phyloP scores from a whole-genome alignment of 2,797 vertebrate species.

The Macropus fuliginosus region DNA sequence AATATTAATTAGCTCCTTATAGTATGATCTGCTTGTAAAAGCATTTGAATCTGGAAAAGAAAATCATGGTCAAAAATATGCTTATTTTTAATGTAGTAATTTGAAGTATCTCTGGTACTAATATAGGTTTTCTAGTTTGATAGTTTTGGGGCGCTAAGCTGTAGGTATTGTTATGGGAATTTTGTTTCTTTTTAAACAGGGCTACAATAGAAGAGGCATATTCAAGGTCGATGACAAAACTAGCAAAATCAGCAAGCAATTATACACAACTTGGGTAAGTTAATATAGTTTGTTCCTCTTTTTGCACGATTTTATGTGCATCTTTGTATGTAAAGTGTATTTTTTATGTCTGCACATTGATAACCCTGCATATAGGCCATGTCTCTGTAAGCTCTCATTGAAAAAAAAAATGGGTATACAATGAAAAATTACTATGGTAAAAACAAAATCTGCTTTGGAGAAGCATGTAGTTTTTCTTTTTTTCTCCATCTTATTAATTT shows the following conservation, averaged over 20 bases:
- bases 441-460: background rate
- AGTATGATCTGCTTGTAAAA: background rate
- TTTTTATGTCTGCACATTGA: background rate
- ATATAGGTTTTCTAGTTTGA: conserved; percentile 58
- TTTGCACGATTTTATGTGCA: background rate
- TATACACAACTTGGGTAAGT: conserved; percentile 97
- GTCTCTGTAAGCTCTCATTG: background rate
- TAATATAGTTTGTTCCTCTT: conserved; percentile 55
- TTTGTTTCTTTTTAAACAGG: conserved; percentile 84
- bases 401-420: background rate
- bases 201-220: conserved; percentile 96
- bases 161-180: conserved; percentile 40
- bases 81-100: conserved; percentile 20
- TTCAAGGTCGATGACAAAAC: conserved; percentile 98
- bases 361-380: background rate
- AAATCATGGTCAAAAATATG: conserved; percentile 8
- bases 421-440: background rate
- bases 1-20: conserved; percentile 50
- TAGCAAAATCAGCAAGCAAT: conserved; percentile 96
- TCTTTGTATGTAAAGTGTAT: background rate
- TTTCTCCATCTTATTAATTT: too few species aligned
- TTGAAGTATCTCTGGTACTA: conserved; percentile 16
- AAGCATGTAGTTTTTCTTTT: background rate
- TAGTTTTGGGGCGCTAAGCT: conserved; percentile 64
- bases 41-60: conserved; percentile 28